Percentiles rank a stretch among this genome's conserved stretches.
These are phyloP conservation scores for Zalophus californianus DNA, from an alignment of 2,797 vertebrate species.

Conservation along the genomic window DNA sequence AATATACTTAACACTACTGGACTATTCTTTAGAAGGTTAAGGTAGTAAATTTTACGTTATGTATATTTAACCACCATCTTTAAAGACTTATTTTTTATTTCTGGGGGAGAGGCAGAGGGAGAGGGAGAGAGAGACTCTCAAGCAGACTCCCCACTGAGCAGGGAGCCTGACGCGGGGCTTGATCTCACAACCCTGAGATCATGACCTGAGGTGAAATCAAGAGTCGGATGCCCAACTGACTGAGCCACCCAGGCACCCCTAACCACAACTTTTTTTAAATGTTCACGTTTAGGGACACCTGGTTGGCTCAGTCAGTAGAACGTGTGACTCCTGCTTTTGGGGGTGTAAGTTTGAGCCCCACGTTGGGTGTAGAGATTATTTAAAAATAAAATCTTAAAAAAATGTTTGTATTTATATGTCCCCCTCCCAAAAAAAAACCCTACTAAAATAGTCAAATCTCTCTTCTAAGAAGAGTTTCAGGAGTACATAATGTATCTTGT, in stretches of 20 bases:
- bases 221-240: neutral
- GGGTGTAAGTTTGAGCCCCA: neutral
- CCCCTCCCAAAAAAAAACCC: neutral
- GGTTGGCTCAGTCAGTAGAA: neutral
- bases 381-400: neutral
- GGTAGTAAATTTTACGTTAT: neutral
- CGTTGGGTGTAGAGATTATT: neutral
- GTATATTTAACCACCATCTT: conserved; percentile 11
- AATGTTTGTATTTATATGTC: neutral
- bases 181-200: neutral
- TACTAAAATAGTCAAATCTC: neutral
- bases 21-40: neutral
- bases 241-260: neutral
- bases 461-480: conserved; percentile 15
- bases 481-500: neutral
- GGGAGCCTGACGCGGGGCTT: neutral
- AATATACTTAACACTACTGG: neutral
- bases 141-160: neutral
- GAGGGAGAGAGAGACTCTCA: neutral
- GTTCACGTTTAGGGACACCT: neutral
- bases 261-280: neutral
- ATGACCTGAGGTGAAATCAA: neutral
- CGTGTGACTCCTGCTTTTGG: neutral
- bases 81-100: neutral
- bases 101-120: neutral